A percentile compares a stretch with the other conserved stretches of the same genome.
These are phyloP conservation scores for Platichthys flesus DNA, from an alignment of 2,113 vertebrate genomes.

Conservation along the genomic window DNA sequence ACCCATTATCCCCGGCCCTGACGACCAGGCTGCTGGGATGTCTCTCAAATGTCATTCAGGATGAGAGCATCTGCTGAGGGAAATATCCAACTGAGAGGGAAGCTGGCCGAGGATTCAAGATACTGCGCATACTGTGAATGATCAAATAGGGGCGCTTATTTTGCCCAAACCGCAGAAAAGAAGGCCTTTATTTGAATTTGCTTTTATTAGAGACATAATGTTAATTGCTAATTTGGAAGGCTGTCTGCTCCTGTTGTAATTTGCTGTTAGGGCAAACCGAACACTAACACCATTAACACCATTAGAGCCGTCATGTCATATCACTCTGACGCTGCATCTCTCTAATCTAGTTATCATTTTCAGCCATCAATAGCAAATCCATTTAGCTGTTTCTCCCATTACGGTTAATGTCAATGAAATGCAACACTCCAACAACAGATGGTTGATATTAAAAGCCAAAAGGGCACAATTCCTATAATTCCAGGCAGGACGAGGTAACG, in stretches of 20 bases:
- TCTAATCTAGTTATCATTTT: not conserved
- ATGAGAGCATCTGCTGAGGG: slow-evolving; percentile 39
- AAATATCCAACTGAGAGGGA: slow-evolving; percentile 5
- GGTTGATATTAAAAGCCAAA: no score
- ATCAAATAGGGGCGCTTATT: not conserved
- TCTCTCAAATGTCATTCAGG: slow-evolving; percentile 52
- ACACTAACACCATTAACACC: no score
- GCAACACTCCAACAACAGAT: no score
- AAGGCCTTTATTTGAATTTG: not conserved
- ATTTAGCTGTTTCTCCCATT: no score
- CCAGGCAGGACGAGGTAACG: no score
- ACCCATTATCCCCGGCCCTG: slow-evolving; percentile 39
- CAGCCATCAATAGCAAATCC: no score
- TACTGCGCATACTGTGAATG: not conserved
- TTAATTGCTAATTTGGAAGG: not conserved
- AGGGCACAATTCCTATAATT: no score
- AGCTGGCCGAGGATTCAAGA: not conserved
- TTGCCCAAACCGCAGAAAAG: not conserved
- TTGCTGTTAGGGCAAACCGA: no score
- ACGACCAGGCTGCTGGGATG: slow-evolving; percentile 18
- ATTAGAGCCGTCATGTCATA: not conserved
- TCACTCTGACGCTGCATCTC: not conserved
- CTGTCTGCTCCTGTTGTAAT: not conserved
- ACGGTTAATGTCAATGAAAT: no score
- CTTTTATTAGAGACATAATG: not conserved